Evolutionary conservation across 2,797 vertebrate genomes (phyloP), one percentile per base, ranked within the genome.

Genomic region (Knipowitschia caucasica): DNA sequence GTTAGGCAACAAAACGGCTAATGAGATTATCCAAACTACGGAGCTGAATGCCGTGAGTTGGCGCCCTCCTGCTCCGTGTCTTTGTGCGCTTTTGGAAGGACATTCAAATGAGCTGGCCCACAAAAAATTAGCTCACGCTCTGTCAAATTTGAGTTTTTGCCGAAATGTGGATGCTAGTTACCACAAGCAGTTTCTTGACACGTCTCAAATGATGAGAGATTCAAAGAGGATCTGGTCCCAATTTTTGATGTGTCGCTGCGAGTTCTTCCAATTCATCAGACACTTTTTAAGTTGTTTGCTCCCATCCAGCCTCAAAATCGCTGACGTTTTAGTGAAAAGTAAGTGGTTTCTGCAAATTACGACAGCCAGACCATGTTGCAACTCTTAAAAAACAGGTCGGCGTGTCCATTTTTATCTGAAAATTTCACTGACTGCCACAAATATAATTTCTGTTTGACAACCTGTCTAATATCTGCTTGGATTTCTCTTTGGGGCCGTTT

Each of bases 41-140:
- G 46, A 67, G 42, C 43, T 38, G 50, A 60, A 46, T 69, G 75
- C 59, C 56, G 79, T 65, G 62, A 70, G 52, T 69, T 77, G 53
- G 63, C 62, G 45, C 34, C 51, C 26, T 72, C 57, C 60, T 24
- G 3, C 49, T 24, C 53, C 57, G 50, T 76, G 77, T 59, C 77
- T 84, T 78, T 82, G 69, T 70, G 36, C 45, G 65, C 44, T 75
- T 73, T 83, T 78, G 75, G 71, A 85, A 85, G 80, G 78, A 50
- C 79, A 64, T 76, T 84, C 64, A 70, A 59, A 71, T 57, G 64
- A 71, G 63, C 59, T 71, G 61, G 74, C 71, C 30, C 63, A 59
- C 43, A 62, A 62, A 66, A 57, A 14, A 2, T n/a, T 33, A 55
- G 51, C 53, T 40, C 21, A 40, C 24, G 44, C 56, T 36, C 58